These are phyloP conservation scores for Papilio xuthus DNA, from an alignment of 1,140 invertebrate genomes.

Conservation along the genomic window DNA sequence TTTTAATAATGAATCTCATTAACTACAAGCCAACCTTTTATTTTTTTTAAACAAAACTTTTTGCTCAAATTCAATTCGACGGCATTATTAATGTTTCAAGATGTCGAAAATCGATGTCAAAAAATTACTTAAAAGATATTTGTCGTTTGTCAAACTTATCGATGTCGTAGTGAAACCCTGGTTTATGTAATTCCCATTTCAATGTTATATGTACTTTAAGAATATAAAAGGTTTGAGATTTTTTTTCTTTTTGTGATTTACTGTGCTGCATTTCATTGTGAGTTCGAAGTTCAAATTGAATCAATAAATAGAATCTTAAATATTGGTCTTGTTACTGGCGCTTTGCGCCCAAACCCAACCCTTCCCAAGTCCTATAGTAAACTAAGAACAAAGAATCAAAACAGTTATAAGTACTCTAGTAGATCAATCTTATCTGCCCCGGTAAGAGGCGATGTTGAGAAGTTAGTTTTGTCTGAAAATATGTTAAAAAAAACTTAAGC, in stretches of 20 bases:
- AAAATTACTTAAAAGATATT: conserved; percentile 53
- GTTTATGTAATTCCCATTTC: conserved; percentile 68
- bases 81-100: conserved; percentile 58
- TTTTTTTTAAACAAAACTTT: conserved; percentile 78
- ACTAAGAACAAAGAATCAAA: not conserved
- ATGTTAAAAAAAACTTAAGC: too few species aligned
- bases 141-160: conserved; percentile 66
- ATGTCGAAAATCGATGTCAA: conserved; percentile 55
- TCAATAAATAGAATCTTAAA: conserved; percentile 81
- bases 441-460: too few species aligned
- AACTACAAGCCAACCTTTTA: conserved; percentile 70
- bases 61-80: conserved; percentile 76
- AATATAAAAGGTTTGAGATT: conserved; percentile 75
- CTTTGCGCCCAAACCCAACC: conserved; percentile 40
- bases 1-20: conserved; percentile 72
- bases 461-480: too few species aligned
- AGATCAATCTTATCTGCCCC: too few species aligned
- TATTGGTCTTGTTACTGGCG: conserved; percentile 74
- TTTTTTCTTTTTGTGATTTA: conserved; percentile 69
- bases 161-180: conserved; percentile 71
- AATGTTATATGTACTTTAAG: conserved; percentile 76
- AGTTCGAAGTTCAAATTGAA: conserved; percentile 81
- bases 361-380: conserved; percentile 28
- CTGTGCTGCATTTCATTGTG: conserved; percentile 80
- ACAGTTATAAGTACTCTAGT: not conserved